Base-by-base conservation (phyloP, 2,888 invertebrate genomes). In the Agapostemon virescens region DNA sequence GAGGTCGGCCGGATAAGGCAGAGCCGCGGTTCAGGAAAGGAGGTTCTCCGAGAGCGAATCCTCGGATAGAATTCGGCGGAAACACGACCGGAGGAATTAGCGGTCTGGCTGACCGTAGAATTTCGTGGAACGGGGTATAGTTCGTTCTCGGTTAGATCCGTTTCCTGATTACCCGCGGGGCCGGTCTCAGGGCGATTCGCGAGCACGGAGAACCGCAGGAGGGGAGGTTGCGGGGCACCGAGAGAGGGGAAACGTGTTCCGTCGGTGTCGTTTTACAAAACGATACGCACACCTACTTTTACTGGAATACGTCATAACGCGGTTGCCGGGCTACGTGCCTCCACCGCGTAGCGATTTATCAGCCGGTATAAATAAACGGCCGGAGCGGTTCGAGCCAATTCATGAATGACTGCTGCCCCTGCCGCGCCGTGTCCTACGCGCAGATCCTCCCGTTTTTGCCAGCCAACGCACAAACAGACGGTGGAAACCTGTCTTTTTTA, bases 351-450 rank as follows among this genome's bases (percentile, higher is more conserved):
- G 77, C 82, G 85, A 74, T 80, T 81, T 87, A 81, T 83, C 85
- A 75, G 81, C 58, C 71, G 73, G 76, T 88, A 90, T 90, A 89
- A 90, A 90, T 90, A 90, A 90, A 88, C 88, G 84, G 80, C 79
- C 80, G 82, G 83, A 86, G 75, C 80, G 74, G 83, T 79, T 79
- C 85, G 84, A 82, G 86, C 84, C 85, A 85, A 87, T 90, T 90
- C 90, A 90, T 90, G 90, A 90, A 90, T 90, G 90, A 88, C 68
- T 69, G 69, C 70, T 74, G 72, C 67, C 38, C 76, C 75, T 45
- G 71, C 70, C 42, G 26, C 26, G n/a, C 3, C 11, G n/a, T 49
- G 11, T 49, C n/a, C 49, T 49, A n/a, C 30, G 30, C 64, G 5
- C 26, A 67, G 66, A 66, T 40, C 66, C 40, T 42, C 66, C 26